Evolutionary conservation across 2,113 vertebrate genomes (phyloP), one percentile per base, ranked within the genome.

Genomic region (Electrona antarctica): DNA sequence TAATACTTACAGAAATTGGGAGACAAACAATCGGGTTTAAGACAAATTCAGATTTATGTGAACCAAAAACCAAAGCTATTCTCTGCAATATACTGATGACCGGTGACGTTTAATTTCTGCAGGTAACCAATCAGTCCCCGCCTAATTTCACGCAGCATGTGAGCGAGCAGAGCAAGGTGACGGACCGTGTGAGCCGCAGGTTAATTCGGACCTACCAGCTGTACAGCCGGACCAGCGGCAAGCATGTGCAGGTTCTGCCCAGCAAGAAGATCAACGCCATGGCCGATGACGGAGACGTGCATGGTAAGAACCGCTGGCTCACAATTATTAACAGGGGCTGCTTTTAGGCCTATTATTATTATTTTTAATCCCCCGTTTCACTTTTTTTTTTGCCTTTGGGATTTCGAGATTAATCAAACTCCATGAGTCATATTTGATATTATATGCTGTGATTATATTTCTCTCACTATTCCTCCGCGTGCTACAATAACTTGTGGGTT

Each of bases 61-160:
- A 6, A 10, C 21, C 6, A 59, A 63, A 41, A 6, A 41, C 60
- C 15, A 21, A 47, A 61, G 67, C 57, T 49, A 77, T 86, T 68
- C 33, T 77, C 49, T 81, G 67, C 78, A 81, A 57, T 54, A 13
- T 80, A 83, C 88, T 91, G 88, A 91, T 85, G 80, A 91, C 75
- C 90, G 87, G 66, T 91, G 85, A 80, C 86, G 92, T 92, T 94
- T 95, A 95, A 98, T 98, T 97, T 97, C 94, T 97, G 96, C 98
- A 99, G 98, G 98, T 98, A 97, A 98, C 97, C 96, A 97, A 97
- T 97, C 97, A 99, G 97, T 98, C 98, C 96, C 94, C 97, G 96
- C 98, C 98, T 96, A 99, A 99, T 98, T 99, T 99, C 97, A 99
- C 97, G 95, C 98, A 98, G 96, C 98, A 99, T 96, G 98, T 99